Evolutionary conservation across 1,140 invertebrate species (phyloP), one percentile per base, ranked within the genome.

Genomic region (Scaptomyza hsui): DNA sequence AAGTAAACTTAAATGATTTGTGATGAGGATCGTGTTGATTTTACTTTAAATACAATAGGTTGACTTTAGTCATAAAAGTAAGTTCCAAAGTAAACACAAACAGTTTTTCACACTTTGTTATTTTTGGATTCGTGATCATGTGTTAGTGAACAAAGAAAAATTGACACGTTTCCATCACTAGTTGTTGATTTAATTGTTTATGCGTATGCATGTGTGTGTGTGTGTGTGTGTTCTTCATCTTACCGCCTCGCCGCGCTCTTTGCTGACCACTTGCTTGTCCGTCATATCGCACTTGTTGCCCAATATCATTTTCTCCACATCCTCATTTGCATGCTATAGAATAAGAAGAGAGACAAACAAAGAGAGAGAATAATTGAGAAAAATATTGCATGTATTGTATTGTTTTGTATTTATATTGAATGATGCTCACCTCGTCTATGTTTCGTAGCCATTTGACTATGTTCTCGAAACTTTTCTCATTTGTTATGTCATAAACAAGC

Each of bases 201-300:
- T 56, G 21, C 39, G 37, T 55, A 5, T 15, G 13, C 2, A 6
- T 49, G n/a, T n/a, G n/a, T 21, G 4, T 21, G 19, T 26, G 6
- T 26, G 24, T 26, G 6, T 26, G 24, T 26, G 6, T 29, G 26
- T 29, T 5, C 26, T 29, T 37, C 19, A 35, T 93, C 93, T 94
- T 93, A 97, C 96, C 67, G 94, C 94, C 93, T 98, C 96, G 82
- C 98, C 98, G 89, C 95, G 93, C 82, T 98, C 96, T 92, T 95
- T 97, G 75, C 94, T 95, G 65, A 99, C 98, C 89, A 97, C 96
- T 92, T 99, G 94, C 93, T 98, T 98, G 88, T 98, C 97, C 90
- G 98, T 96, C 96, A 99, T 98, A 94, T 99, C 99, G 95, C 98
- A 99, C 94, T 99, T 99, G 92, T 99, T 99, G 53, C 99, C 99